phyloP scores from a whole-genome alignment of 2,888 invertebrate genomes.

The Nebria salina region DNA sequence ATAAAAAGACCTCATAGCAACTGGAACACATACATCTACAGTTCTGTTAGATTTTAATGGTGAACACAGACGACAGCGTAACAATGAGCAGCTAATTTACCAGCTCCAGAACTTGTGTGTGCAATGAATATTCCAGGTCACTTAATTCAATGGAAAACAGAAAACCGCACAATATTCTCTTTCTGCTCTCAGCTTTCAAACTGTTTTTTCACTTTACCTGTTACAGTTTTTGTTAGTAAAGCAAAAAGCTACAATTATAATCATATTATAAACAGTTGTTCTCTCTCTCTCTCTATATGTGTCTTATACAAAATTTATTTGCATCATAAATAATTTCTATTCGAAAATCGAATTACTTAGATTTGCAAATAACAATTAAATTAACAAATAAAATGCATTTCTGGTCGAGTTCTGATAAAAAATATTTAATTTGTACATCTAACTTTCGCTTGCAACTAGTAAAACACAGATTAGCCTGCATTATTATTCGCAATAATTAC shows the following conservation, averaged over 20 bases:
- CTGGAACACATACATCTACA: neutral
- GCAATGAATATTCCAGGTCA: conserved; percentile 24
- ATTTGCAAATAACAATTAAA: too few relatives aligned
- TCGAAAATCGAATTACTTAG: too few relatives aligned
- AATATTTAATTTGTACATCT: neutral
- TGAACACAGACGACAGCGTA: neutral
- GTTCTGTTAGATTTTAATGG: neutral
- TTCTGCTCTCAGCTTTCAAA: conserved; percentile 9
- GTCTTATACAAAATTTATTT: neutral
- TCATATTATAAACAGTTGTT: neutral
- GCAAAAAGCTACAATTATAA: neutral
- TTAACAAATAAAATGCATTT: too few relatives aligned
- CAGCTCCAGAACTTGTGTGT: neutral
- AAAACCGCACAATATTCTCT: conserved; percentile 13
- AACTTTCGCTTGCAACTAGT: neutral
- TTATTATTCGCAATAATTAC: conserved; percentile 14
- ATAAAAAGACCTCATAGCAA: neutral
- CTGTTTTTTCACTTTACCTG: conserved; percentile 1
- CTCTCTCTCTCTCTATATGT: neutral
- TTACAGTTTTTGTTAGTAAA: neutral
- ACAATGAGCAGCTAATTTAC: neutral
- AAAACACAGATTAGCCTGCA: conserved; percentile 8
- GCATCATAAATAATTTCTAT: too few relatives aligned
- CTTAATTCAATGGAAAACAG: conserved; percentile 23
- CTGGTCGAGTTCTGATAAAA: too few relatives aligned